Evolutionary conservation across 2,888 invertebrate species (phyloP), one percentile per base, ranked within the genome.

Genomic region (Glaucopsyche alexis): DNA sequence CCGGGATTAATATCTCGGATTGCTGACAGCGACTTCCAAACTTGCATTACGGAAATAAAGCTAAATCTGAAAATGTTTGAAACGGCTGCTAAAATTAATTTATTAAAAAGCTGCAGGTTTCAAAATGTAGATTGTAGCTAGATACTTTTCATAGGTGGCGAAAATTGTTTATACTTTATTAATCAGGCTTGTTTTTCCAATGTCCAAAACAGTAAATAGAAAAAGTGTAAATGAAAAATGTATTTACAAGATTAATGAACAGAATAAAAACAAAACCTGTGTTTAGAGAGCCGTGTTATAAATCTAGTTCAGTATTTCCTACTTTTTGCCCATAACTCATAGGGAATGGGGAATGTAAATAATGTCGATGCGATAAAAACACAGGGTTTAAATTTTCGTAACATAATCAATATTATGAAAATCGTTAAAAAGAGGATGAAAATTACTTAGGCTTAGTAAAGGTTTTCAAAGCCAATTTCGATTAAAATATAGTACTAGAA

Each of bases 21-120:
- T 69, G 47, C 69, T 69, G 67, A 67, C 45, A 19, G 47, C 19
- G 19, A 70, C 69, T 71, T 72, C 47, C 16, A 47, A 38, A 13
- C 64, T 69, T 47, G 67, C 67, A 72, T 78, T 77, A 77, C 76
- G 77, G 13, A 38, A 60, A 60, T 60, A 13, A 60, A 38, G 13
- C 29, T 6, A 29, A 11, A 7, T 13, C 60, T 38, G 29, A 13
- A 38, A 6, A 60, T 60, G 9, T 60, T 60, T 60, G 29, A 38
- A 38, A 47, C 13, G 47, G 29, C 29, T 7, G 29, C 60, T 14
- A 13, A 55, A 60, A 60, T 29, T 29, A 38, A 7, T 2, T 47
- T 9, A 13, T 47, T 9, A 11, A 47, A 47, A 13, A 47, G 1
- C 2, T 29, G 29, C 4, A 29, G 29, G 29, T 29, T 29, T 29